These are phyloP conservation scores for Microvelia longipes DNA, from an alignment of 1,140 invertebrate species.

Conservation along the genomic window DNA sequence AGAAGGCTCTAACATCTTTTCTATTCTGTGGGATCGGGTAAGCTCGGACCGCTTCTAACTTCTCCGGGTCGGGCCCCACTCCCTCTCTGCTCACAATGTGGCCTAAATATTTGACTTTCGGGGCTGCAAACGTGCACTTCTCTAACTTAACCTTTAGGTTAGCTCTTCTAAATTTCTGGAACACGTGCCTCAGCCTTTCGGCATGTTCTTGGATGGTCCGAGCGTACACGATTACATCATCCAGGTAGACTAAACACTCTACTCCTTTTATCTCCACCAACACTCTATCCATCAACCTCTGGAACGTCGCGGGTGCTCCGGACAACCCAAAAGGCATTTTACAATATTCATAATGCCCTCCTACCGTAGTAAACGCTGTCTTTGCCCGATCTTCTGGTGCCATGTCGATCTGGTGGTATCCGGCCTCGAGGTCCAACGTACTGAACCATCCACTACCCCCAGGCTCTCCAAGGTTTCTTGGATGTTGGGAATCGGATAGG, in stretches of 20 bases:
- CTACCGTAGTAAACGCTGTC: neutral
- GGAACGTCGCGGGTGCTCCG: slow-evolving; percentile 17
- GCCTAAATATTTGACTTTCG: slow-evolving; percentile 28
- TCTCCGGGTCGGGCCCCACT: slow-evolving; percentile 26
- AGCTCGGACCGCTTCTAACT: slow-evolving; percentile 27
- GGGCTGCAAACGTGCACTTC: neutral
- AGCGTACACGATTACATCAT: neutral
- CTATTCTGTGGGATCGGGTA: slow-evolving; percentile 25
- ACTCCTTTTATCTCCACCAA: slow-evolving; percentile 16
- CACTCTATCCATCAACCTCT: slow-evolving; percentile 18
- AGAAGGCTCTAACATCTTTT: slow-evolving; percentile 30
- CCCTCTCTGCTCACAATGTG: slow-evolving; percentile 24
- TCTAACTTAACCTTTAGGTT: neutral
- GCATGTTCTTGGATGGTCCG: neutral
- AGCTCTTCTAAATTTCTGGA: neutral
- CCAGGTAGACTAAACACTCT: neutral
- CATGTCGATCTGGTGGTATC: neutral
- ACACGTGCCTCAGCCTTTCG: neutral
- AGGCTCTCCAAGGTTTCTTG: neutral
- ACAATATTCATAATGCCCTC: slow-evolving; percentile 16
- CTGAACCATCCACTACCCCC: neutral
- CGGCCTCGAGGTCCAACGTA: neutral
- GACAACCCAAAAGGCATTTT: slow-evolving; percentile 21
- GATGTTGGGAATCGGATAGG: neutral
- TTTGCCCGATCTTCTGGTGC: neutral